Base-by-base conservation (phyloP, 2,113 vertebrate genomes). In the Petroica traversi region DNA sequence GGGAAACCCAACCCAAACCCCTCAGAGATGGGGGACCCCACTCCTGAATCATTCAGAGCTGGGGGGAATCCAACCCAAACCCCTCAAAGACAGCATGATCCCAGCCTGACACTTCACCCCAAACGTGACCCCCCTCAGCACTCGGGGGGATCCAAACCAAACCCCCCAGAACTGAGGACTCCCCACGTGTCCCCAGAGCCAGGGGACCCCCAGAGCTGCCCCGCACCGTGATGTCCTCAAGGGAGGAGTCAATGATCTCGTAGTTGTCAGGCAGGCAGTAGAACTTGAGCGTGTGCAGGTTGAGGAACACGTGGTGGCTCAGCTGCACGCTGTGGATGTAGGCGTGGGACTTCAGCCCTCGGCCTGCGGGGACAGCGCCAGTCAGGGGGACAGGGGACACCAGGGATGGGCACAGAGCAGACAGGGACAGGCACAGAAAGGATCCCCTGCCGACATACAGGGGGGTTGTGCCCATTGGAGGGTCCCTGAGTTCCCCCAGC, bases 211-310 rank as follows among this genome's bases (percentile, higher is more conserved):
- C 41, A 24, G 8, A 20, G 28, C 4, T n/a, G n/a, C 17, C 41
- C 66, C 49, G 0, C 6, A 99, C 99, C 13, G 99, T 99, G 94
- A 99, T 99, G 81, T 99, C 99, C 94, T 99, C 99, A 18, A 99
- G 96, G 0, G 99, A 99, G 28, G 99, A 99, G 93, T 99, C 99
- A 1, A 99, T 99, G 97, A 99, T 99, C 97, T 99, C 99, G 11
- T 99, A 99, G 97, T 99, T 99, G 97, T 99, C 99, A 1, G 99
- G 99, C 74, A 99, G 98, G 92, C 99, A 99, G 97, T 99, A 99
- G 94, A 99, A 99, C 97, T 99, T 99, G 85, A 99, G 98, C 0
- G 99, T 99, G 96, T 99, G 99, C 61, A 99, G 98, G 91, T 99
- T 99, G 76, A 99, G 98, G 97, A 99, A 99, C 51, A 99, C 99